phyloP scores from a whole-genome alignment of 2,888 invertebrate genomes.

The Macaria liturata region DNA sequence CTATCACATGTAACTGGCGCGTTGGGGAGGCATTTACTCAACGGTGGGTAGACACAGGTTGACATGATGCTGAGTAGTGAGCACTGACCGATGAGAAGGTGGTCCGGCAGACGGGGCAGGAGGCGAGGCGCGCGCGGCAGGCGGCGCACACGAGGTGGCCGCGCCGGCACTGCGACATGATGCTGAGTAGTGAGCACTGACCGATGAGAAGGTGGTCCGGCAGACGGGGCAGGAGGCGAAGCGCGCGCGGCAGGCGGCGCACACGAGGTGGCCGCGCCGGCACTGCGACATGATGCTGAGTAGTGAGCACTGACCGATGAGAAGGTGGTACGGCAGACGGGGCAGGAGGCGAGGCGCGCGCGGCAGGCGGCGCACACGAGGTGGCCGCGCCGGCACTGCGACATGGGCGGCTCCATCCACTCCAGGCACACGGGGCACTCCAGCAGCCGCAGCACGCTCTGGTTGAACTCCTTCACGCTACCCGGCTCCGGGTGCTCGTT shows the following conservation, averaged over 20 bases:
- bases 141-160: slow-evolving; percentile 84
- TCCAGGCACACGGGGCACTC: slow-evolving; percentile 87
- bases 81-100: slow-evolving; percentile 61
- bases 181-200: not conserved
- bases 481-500: slow-evolving; percentile 45
- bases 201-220: slow-evolving; percentile 77
- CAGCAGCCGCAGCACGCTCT: slow-evolving; percentile 73
- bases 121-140: slow-evolving; percentile 80
- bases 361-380: slow-evolving; percentile 83
- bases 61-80: too few species aligned
- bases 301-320: slow-evolving; percentile 47
- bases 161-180: slow-evolving; percentile 84
- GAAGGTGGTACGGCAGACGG: slow-evolving; percentile 83
- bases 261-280: slow-evolving; percentile 85
- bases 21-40: too few species aligned
- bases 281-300: slow-evolving; percentile 80
- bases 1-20: too few species aligned
- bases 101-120: slow-evolving; percentile 85
- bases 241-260: slow-evolving; percentile 80
- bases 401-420: slow-evolving; percentile 84
- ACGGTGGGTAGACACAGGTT: too few species aligned
- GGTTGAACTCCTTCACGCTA: slow-evolving; percentile 61
- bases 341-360: slow-evolving; percentile 80
- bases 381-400: slow-evolving; percentile 86
- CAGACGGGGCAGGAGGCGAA: slow-evolving; percentile 84